Evolutionary conservation across 2,113 vertebrate species (phyloP).

Genomic region (Heterotis niloticus): DNA sequence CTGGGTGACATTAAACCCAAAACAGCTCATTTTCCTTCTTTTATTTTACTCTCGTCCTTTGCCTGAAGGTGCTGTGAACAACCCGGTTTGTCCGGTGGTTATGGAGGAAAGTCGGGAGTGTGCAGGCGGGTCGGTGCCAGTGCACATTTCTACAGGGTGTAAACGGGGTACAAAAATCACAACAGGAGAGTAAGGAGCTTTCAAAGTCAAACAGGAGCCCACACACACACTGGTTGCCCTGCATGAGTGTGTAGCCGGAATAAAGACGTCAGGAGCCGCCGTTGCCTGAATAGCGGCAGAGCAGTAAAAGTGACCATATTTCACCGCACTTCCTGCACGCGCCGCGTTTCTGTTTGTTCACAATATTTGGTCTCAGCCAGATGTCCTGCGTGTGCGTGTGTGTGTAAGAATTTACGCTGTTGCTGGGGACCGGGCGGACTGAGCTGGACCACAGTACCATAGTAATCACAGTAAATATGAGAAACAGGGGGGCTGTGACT

Average conservation of each 20-base stretch:
- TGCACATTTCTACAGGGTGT: neutral
- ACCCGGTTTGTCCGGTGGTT: too few species aligned
- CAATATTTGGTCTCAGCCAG: slow-evolving; percentile 59
- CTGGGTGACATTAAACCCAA: too few species aligned
- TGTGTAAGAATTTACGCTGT: slow-evolving; percentile 26
- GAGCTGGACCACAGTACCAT: too few species aligned
- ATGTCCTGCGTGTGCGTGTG: slow-evolving; percentile 43
- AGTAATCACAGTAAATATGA: too few species aligned
- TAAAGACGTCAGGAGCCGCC: slow-evolving; percentile 37
- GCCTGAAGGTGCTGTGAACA: too few species aligned
- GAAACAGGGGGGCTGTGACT: too few species aligned
- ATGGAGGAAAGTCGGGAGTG: too few species aligned
- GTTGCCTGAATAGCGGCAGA: slow-evolving; percentile 28
- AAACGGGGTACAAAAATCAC: slow-evolving; percentile 47
- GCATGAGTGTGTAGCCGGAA: neutral
- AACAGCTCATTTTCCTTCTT: too few species aligned
- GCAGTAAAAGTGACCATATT: slow-evolving; percentile 51
- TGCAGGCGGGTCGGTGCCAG: too few species aligned
- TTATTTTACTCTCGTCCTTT: too few species aligned
- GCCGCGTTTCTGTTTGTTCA: slow-evolving; percentile 47
- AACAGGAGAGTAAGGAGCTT: slow-evolving; percentile 42
- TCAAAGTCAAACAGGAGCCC: slow-evolving; percentile 38
- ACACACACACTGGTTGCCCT: neutral
- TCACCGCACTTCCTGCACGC: slow-evolving; percentile 55
- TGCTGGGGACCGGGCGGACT: too few species aligned